Evolutionary conservation across 2,113 vertebrate species (phyloP).

Genomic region (Malaclemys terrapin): DNA sequence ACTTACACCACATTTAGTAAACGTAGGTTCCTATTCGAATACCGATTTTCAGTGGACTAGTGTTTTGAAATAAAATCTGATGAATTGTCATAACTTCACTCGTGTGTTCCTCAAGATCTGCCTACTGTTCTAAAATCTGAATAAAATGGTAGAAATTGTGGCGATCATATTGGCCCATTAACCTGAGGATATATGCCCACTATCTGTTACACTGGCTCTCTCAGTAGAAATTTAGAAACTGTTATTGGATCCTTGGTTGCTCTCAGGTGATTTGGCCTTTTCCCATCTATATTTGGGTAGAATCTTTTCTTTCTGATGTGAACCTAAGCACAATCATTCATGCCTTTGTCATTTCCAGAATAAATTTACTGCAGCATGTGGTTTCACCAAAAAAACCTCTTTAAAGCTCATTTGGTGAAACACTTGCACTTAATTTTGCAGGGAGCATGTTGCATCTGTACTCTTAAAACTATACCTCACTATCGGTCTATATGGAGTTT

Average conservation of each 20-base stretch:
- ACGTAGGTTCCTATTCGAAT: background rate
- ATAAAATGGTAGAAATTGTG: background rate
- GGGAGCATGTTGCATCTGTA: background rate
- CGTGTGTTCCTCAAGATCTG: background rate
- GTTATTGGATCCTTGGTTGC: background rate
- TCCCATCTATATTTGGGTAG: background rate
- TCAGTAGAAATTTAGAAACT: background rate
- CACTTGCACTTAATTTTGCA: background rate
- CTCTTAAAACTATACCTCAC: background rate
- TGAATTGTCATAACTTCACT: too few relatives aligned
- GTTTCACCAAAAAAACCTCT: background rate
- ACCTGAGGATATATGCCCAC: background rate
- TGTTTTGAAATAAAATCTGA: background rate
- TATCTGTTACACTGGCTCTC: background rate
- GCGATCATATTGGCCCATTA: background rate
- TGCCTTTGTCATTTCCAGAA: background rate
- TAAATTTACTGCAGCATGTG: background rate
- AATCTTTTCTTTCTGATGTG: background rate
- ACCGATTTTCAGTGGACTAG: background rate
- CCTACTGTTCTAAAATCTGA: background rate
- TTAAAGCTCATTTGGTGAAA: background rate
- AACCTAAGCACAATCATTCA: background rate
- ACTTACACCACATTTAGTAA: background rate
- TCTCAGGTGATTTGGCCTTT: background rate
- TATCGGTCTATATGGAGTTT: background rate